phyloP scores from a whole-genome alignment of 2,797 vertebrate species.

The Cyclura pinguis region DNA sequence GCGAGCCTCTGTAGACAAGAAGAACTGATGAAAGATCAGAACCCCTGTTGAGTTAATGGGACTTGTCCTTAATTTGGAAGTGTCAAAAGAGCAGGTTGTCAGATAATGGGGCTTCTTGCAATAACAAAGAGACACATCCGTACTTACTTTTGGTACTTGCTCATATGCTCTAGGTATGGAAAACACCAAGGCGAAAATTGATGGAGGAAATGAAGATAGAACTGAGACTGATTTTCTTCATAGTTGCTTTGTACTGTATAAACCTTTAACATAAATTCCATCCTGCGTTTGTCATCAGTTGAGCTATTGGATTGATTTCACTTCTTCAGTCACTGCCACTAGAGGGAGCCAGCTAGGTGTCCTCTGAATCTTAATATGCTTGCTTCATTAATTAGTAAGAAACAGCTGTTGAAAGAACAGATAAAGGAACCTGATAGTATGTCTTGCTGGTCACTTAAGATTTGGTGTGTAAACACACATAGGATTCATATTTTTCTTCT shows the following conservation, averaged over 20 bases:
- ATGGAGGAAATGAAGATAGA: not conserved
- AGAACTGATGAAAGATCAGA: no score
- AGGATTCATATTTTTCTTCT: not conserved
- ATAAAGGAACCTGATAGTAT: not conserved
- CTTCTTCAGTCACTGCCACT: not conserved
- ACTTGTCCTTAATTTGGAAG: no score
- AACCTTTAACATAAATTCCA: not conserved
- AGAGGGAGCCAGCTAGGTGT: not conserved
- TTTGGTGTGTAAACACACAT: not conserved
- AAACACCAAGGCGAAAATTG: not conserved
- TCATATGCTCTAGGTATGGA: not conserved
- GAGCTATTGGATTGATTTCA: not conserved
- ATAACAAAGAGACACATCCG: not conserved
- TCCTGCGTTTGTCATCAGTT: not conserved
- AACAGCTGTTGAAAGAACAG: not conserved
- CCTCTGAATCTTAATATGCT: not conserved
- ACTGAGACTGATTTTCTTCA: not conserved
- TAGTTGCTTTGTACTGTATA: not conserved
- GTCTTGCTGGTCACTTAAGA: not conserved
- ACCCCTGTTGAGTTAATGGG: no score
- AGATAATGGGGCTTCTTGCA: no score
- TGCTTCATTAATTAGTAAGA: not conserved
- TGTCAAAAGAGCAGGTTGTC: no score
- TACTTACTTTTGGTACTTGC: not conserved
- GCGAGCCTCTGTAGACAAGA: no score